Evolutionary conservation across 1,140 invertebrate genomes (phyloP), one percentile per base, ranked within the genome.

Genomic region (Bombus sibiricus): DNA sequence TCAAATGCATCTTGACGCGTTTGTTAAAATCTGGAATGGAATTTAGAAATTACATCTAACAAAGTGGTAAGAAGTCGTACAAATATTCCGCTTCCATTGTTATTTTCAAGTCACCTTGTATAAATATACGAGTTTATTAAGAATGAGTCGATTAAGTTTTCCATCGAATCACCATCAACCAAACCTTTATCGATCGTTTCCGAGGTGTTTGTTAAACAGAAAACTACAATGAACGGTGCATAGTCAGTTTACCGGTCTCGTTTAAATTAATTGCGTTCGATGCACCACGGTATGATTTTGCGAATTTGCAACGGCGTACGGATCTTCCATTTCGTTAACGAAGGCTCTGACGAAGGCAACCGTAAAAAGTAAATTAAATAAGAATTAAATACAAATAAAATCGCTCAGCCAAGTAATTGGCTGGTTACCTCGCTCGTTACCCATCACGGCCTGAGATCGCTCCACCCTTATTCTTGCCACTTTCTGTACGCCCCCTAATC

Each of bases 301-400:
- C 81, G 86, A 90, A 92, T 87, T 89, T 88, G 83, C 68, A 89
- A 87, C 47, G 86, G 85, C 82, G 84, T 77, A 86, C 86, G 86
- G 87, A 81, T 83, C 86, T 92, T 91, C 93, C 91, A 92, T 94
- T 94, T 92, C 87, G 92, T 92, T 94, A 94, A 93, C 93, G 83
- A 86, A 66, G 85, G 57, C 72, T 74, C 25, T 84, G 86, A 90
- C 87, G 86, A 88, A 88, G 75, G 77, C 81, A 83, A 84, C 92
- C 92, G 92, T 95, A 95, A 94, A 95, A 95, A 94, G 94, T 94
- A 95, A 95, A 95, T 95, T 94, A 95, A 95, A 95, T 94, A 93
- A 95, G 94, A 95, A 95, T 95, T 94, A 95, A 95, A 95, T 94
- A 95, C 91, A 94, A 95, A 95, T 95, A 95, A 95, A 95, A 95